A percentile compares a stretch with the other conserved stretches of the same genome.
phyloP scores from a whole-genome alignment of 1,140 invertebrate species.

The Nasonia longicornis region DNA sequence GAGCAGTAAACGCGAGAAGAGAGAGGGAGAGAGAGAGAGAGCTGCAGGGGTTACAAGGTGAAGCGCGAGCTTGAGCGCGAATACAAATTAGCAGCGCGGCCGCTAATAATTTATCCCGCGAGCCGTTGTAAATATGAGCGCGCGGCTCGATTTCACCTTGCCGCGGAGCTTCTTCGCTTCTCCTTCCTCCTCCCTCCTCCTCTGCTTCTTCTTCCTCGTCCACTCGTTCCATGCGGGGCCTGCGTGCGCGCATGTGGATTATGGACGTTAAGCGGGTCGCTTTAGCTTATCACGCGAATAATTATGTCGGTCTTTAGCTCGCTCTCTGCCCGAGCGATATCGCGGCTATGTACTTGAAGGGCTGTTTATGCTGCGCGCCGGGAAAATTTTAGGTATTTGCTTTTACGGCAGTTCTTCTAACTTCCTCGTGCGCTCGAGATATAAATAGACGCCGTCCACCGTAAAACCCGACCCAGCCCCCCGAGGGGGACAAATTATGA shows the following conservation, averaged over 20 bases:
- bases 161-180: background rate
- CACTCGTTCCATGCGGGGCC: too few relatives aligned
- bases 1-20: background rate
- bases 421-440: too few relatives aligned
- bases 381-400: background rate
- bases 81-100: conserved; percentile 28
- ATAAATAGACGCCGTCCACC: too few relatives aligned
- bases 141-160: conserved; percentile 28
- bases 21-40: background rate
- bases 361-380: too few relatives aligned
- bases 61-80: conserved; percentile 6
- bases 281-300: conserved; percentile 33
- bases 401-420: background rate
- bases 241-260: background rate
- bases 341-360: too few relatives aligned
- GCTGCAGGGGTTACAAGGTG: conserved; percentile 29
- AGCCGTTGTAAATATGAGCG: conserved; percentile 22
- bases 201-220: background rate
- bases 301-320: conserved; percentile 27
- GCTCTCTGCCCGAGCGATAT: background rate
- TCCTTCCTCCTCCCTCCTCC: background rate
- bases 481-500: too few relatives aligned
- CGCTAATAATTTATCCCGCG: conserved; percentile 22
- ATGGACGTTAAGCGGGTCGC: background rate
- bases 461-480: too few relatives aligned